Evolutionary conservation across 2,113 vertebrate species (phyloP).

Genomic region (Hassar affinis): DNA sequence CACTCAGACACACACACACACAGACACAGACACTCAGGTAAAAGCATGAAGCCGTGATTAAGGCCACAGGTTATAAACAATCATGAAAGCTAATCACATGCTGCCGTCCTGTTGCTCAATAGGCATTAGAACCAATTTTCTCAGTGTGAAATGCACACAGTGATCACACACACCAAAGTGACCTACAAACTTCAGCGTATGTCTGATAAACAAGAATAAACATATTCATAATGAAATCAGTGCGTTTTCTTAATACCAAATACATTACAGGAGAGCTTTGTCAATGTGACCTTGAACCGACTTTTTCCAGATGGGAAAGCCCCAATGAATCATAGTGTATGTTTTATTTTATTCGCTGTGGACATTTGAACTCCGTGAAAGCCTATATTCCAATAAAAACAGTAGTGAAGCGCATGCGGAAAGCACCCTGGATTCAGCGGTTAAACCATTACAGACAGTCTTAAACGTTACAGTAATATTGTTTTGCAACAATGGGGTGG

Average conservation of each 20-base stretch:
- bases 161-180: conserved; percentile 39
- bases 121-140: conserved; percentile 43
- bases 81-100: conserved; percentile 34
- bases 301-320: background rate
- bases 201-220: background rate
- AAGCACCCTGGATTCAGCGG: background rate
- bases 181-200: conserved; percentile 34
- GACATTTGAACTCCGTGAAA: background rate
- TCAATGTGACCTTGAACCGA: no score
- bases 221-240: background rate
- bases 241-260: background rate
- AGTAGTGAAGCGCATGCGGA: background rate
- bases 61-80: conserved; percentile 33
- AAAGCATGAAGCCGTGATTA: conserved; percentile 39
- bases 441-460: no score
- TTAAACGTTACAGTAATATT: no score
- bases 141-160: conserved; percentile 24
- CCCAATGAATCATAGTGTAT: background rate
- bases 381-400: background rate
- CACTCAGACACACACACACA: conserved; percentile 27
- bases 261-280: background rate
- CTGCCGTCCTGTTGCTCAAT: conserved; percentile 8
- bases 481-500: no score
- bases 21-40: background rate
- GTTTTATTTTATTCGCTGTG: background rate